Evolutionary conservation across 1,140 invertebrate genomes (phyloP).

Genomic region (Galleria mellonella): DNA sequence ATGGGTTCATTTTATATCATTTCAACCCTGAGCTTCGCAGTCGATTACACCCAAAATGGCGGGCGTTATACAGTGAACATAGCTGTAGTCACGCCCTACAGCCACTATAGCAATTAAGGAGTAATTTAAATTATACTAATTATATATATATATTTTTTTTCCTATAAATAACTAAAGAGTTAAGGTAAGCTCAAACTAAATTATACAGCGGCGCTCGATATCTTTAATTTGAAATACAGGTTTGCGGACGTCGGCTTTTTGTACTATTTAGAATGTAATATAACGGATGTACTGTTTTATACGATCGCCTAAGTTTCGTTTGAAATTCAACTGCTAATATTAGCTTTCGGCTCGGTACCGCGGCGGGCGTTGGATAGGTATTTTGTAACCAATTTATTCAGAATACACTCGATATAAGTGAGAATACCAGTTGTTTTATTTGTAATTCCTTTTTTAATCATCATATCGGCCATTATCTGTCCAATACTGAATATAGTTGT

Average conservation of each 20-base stretch:
- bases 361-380: conserved; percentile 53
- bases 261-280: conserved; percentile 58
- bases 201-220: conserved; percentile 28
- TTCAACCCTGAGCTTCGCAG: conserved; percentile 50
- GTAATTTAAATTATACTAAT: conserved; percentile 74
- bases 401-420: conserved; percentile 73
- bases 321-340: conserved; percentile 48
- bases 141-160: conserved; percentile 67
- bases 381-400: conserved; percentile 72
- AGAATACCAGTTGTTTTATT: conserved; percentile 62
- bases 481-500: too few species aligned
- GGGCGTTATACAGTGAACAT: conserved; percentile 8
- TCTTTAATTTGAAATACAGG: conserved; percentile 24
- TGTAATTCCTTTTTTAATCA: neutral
- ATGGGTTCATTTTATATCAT: conserved; percentile 42
- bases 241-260: conserved; percentile 49
- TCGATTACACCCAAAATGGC: conserved; percentile 14
- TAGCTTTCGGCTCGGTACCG: conserved; percentile 35
- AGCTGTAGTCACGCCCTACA: conserved; percentile 19
- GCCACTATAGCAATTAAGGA: conserved; percentile 48
- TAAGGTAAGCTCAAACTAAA: conserved; percentile 70
- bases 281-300: conserved; percentile 45
- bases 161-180: conserved; percentile 65
- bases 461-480: too few species aligned
- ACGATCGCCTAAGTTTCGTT: conserved; percentile 49